phyloP scores from a whole-genome alignment of 2,888 invertebrate species.

The Chrysolina oricalcia region DNA sequence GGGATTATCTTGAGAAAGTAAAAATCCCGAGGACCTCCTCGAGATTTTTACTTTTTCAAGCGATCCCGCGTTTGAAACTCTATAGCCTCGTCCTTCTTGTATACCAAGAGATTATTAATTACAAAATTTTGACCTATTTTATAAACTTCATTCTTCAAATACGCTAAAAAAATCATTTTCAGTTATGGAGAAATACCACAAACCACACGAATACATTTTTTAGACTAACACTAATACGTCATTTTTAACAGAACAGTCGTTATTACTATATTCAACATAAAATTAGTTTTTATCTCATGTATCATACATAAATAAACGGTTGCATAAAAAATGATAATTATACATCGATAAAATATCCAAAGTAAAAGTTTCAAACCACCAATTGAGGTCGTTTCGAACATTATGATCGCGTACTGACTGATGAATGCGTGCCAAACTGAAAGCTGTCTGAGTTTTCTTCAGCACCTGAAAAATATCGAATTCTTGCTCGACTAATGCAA shows the following conservation, averaged over 20 bases:
- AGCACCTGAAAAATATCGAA: conserved; percentile 12
- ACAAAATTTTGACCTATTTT: too few relatives aligned
- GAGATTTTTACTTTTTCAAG: too few relatives aligned
- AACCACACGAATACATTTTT: neutral
- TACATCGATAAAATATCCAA: neutral
- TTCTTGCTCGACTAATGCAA: conserved; percentile 24
- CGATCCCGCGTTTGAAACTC: too few relatives aligned
- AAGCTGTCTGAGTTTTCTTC: conserved; percentile 16
- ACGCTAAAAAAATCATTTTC: neutral
- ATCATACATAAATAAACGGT: neutral
- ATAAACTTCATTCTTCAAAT: neutral
- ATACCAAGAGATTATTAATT: too few relatives aligned
- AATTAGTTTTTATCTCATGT: neutral
- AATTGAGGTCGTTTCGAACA: conserved; percentile 1
- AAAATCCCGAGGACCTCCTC: too few relatives aligned
- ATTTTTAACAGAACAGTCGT: neutral
- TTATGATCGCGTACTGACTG: neutral
- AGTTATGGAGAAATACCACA: neutral
- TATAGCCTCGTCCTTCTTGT: too few relatives aligned
- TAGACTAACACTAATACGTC: neutral
- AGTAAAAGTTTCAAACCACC: conserved; percentile 8
- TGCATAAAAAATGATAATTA: conserved; percentile 1
- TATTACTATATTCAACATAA: neutral
- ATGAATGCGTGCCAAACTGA: conserved; percentile 1
- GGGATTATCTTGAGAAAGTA: too few relatives aligned